phyloP scores from a whole-genome alignment of 2,797 vertebrate genomes.

The Lithobates sylvaticus region DNA sequence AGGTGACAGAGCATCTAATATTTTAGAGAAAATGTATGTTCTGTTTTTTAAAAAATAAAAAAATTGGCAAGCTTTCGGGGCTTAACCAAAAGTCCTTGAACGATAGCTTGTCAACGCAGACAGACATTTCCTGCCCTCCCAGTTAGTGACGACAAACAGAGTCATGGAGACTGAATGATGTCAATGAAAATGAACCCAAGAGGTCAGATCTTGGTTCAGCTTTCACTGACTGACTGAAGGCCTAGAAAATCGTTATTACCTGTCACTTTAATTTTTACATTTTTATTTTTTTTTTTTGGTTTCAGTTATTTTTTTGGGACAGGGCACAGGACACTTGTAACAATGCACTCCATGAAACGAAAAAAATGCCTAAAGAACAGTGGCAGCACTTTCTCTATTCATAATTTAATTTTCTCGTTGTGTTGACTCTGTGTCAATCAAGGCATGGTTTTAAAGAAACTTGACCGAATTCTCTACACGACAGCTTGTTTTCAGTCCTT shows the following conservation, averaged over 20 bases:
- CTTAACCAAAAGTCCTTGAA: not conserved
- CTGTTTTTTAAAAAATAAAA: not conserved
- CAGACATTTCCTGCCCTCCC: too few species aligned
- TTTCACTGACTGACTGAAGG: not conserved
- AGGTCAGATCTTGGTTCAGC: not conserved
- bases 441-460: conserved; percentile 8
- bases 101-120: too few species aligned
- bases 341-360: conserved; percentile 15
- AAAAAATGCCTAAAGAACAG: not conserved
- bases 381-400: not conserved
- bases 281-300: not conserved
- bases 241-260: conserved; percentile 10
- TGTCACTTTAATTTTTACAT: conserved; percentile 23
- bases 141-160: not conserved
- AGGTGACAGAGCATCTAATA: not conserved
- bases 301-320: conserved; percentile 11
- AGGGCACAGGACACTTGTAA: conserved; percentile 38
- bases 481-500: conserved; percentile 11
- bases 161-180: not conserved
- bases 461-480: not conserved
- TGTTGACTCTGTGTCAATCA: conserved; percentile 1
- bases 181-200: not conserved
- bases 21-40: conserved; percentile 19
- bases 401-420: not conserved
- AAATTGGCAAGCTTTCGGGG: not conserved